Evolutionary conservation across 1,140 invertebrate genomes (phyloP).

Genomic region (Plectrocnemia conspersa): DNA sequence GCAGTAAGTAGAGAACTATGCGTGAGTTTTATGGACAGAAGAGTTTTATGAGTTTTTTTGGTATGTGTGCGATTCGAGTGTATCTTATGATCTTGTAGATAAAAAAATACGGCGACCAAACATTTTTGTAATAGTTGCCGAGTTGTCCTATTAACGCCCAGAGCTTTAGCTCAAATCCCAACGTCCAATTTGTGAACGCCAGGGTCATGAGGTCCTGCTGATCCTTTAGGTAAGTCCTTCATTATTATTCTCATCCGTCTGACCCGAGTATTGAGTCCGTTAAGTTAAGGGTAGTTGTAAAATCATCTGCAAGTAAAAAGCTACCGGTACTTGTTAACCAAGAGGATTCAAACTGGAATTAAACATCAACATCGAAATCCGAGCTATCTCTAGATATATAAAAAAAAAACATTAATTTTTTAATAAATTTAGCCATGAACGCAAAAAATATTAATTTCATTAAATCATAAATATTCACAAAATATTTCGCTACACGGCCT

Average conservation of each 20-base stretch:
- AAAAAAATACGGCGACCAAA: background rate
- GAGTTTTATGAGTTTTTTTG: too few relatives aligned
- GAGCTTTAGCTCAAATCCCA: slow-evolving; percentile 1
- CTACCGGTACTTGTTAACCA: too few relatives aligned
- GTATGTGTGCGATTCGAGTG: too few relatives aligned
- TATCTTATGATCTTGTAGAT: too few relatives aligned
- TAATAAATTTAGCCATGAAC: slow-evolving; percentile 3
- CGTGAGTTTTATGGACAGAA: slow-evolving; percentile 1
- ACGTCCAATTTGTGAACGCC: background rate
- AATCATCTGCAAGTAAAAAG: too few relatives aligned
- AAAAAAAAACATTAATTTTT: slow-evolving; percentile 7
- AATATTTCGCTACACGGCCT: too few relatives aligned
- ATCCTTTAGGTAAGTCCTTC: slow-evolving; percentile 6
- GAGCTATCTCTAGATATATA: too few relatives aligned
- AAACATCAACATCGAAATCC: too few relatives aligned
- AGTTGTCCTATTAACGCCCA: background rate
- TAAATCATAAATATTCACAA: too few relatives aligned
- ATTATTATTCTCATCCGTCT: slow-evolving; percentile 22
- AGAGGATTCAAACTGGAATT: too few relatives aligned
- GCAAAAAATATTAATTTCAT: too few relatives aligned
- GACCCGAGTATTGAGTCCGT: slow-evolving; percentile 23
- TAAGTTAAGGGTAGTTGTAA: slow-evolving; percentile 19
- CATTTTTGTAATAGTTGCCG: background rate
- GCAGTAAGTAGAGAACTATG: background rate
- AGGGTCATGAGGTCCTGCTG: background rate